Percentiles rank a stretch among this genome's conserved stretches.
Conservation (phyloP, 2,888 invertebrate species). For the Syrista parreyssii region DNA sequence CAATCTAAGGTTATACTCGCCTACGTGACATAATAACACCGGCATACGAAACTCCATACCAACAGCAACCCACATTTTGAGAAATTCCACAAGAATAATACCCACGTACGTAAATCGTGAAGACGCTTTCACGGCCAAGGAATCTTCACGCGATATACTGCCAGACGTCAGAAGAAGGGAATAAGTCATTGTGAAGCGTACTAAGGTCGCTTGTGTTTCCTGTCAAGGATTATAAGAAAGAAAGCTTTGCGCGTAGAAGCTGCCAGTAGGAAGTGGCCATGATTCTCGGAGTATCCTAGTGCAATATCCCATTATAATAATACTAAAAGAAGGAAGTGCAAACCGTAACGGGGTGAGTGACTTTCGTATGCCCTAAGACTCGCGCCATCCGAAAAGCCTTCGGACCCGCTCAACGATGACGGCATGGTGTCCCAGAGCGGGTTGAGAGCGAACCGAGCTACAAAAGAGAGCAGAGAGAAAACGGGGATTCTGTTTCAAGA, state of each 20-base stretch:
- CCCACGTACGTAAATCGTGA: neutral
- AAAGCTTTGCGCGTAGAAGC: neutral
- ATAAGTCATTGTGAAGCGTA: neutral
- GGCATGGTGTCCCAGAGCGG: conserved; percentile 39
- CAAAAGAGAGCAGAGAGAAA: conserved; percentile 21
- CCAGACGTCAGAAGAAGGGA: neutral
- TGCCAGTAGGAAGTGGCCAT: neutral
- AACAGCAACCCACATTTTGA: neutral
- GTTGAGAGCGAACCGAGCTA: conserved; percentile 23
- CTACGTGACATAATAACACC: neutral
- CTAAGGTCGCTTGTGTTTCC: neutral
- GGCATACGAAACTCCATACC: neutral
- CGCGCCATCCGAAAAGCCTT: too few relatives aligned
- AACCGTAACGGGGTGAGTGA: neutral
- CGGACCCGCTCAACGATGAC: conserved; percentile 22
- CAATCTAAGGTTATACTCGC: too few relatives aligned
- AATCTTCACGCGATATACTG: neutral
- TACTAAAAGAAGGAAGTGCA: neutral
- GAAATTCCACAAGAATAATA: neutral
- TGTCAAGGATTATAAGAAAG: neutral
- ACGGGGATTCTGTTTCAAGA: neutral
- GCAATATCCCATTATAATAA: neutral
- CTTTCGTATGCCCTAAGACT: neutral
- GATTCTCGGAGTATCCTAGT: neutral
- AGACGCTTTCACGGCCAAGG: neutral